Base-by-base conservation (phyloP, 2,888 invertebrate species). In the Oegoconia quadripuncta region DNA sequence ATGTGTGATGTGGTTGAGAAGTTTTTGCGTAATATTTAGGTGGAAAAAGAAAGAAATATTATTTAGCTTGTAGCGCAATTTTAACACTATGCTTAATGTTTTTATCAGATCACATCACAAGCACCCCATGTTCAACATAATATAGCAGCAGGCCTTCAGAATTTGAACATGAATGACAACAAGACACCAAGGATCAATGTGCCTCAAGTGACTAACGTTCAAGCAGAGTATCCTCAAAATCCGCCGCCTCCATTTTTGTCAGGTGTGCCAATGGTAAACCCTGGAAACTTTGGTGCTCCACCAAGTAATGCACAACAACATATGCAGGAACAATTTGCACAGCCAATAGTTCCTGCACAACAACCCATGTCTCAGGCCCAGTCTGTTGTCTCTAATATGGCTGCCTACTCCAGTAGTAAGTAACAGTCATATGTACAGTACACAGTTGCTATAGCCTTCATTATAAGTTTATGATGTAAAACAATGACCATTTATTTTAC, bases 261-360 rank as follows among this genome's bases (percentile, higher is more conserved):
- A 18, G 89, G 89, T 48, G 86, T 90, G 5, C 88, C 88, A 18
- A 79, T 88, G 69, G 88, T 89, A 15, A 89, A 84, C 41, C 83
- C 88, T 20, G 72, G 74, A 51, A 56, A 65, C 59, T 65, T 65
- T 55, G 51, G 47, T 27, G 32, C 54, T 30, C 42, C 58, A n/a
- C 31, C 42, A 27, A 39, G 39, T 43, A 49, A 39, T 41, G 70
- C 48, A 39, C 57, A 50, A 34, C 22, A 39, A 15, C 23, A 13
- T 7, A 14, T 11, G 2, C 48, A 41, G 34, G 27, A 14, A 34
- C 53, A 55, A 39, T 34, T 42, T 14, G 43, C 48, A 13, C 35
- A 50, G 49, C 59, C 49, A 37, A 51, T 56, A 13, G 40, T 37
- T 25, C 23, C 47, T 22, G 53, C 55, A 23, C 69, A 70, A 40